These are phyloP conservation scores for Drosophila pruinosa DNA, from an alignment of 1,140 invertebrate species.

Conservation along the genomic window DNA sequence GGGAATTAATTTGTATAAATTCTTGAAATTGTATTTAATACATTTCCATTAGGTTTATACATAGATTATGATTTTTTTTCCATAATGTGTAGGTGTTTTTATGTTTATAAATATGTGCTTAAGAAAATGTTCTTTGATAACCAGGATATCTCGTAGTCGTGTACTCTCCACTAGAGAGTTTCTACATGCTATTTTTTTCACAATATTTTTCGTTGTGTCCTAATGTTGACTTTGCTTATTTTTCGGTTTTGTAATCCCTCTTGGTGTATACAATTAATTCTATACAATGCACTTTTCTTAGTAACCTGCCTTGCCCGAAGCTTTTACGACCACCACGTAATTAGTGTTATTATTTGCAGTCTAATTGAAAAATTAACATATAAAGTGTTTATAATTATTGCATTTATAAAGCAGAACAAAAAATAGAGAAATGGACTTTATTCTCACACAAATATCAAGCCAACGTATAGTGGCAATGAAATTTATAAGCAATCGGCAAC, in stretches of 20 bases:
- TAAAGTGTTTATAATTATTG: slow-evolving; percentile 70
- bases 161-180: background rate
- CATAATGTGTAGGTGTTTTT: too few relatives aligned
- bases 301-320: slow-evolving; percentile 14
- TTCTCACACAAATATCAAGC: too few relatives aligned
- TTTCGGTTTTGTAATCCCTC: background rate
- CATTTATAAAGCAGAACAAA: background rate
- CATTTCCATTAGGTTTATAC: too few relatives aligned
- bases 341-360: slow-evolving; percentile 76
- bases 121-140: too few relatives aligned
- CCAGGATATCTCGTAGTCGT: background rate
- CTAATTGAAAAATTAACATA: slow-evolving; percentile 81
- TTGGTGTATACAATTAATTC: slow-evolving; percentile 73
- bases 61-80: too few relatives aligned
- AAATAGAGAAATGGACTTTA: too few relatives aligned
- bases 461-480: too few relatives aligned
- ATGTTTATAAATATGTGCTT: too few relatives aligned
- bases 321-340: slow-evolving; percentile 56
- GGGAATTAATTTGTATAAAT: background rate
- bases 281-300: slow-evolving; percentile 58
- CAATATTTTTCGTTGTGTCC: slow-evolving; percentile 2
- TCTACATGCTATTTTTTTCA: slow-evolving; percentile 18
- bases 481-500: slow-evolving; percentile 10
- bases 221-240: slow-evolving; percentile 35
- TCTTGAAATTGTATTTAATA: too few relatives aligned